These are phyloP conservation scores for Drosophila ercepeae DNA, from an alignment of 1,140 invertebrate species.

Conservation along the genomic window DNA sequence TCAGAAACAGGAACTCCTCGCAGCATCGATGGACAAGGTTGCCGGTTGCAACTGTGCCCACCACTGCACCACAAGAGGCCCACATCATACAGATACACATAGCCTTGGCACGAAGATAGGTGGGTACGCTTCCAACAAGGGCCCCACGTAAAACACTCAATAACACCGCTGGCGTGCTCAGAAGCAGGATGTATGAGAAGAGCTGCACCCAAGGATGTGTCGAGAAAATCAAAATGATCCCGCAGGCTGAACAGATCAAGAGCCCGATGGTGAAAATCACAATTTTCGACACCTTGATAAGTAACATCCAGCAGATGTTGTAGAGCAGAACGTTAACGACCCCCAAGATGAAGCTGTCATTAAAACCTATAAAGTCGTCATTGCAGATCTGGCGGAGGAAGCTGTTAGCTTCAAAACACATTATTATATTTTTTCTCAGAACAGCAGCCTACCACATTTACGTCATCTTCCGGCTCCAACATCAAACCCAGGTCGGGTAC, in stretches of 20 bases:
- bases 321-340: constrained; percentile 45
- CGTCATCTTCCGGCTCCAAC: constrained; percentile 36
- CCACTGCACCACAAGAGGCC: constrained; percentile 48
- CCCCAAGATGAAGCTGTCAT: constrained; percentile 52
- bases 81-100: constrained; percentile 66
- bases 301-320: constrained; percentile 49
- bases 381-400: constrained; percentile 56
- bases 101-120: constrained; percentile 52
- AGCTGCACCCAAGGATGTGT: constrained; percentile 35
- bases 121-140: constrained; percentile 53
- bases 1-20: constrained; percentile 43
- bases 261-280: constrained; percentile 41
- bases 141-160: constrained; percentile 56
- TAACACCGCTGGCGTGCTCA: constrained; percentile 44
- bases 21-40: constrained; percentile 36
- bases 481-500: constrained; percentile 2
- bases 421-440: neutral
- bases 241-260: constrained; percentile 36
- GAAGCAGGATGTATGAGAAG: constrained; percentile 37
- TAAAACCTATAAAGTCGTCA: constrained; percentile 49
- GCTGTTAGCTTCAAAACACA: too few species aligned
- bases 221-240: constrained; percentile 35
- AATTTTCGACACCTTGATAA: constrained; percentile 41
- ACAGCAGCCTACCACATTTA: constrained; percentile 6
- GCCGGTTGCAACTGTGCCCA: constrained; percentile 50